Evolutionary conservation across 2,113 vertebrate species (phyloP).

Genomic region (Apodemus speciosus): DNA sequence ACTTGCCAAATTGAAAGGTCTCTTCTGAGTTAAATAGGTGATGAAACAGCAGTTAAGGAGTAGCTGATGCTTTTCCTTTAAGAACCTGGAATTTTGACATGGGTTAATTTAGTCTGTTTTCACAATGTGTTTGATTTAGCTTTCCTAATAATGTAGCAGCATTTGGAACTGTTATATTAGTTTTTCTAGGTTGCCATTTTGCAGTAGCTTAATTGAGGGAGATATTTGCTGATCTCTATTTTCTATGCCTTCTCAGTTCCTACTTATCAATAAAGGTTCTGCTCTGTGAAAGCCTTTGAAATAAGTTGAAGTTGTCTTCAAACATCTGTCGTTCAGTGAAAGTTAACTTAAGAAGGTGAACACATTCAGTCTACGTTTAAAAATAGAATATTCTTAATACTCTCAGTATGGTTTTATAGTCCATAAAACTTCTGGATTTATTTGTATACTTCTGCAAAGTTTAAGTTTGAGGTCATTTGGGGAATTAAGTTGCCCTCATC

Average conservation of each 20-base stretch:
- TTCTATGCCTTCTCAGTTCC: conserved; percentile 13
- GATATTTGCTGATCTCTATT: neutral
- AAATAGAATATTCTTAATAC: neutral
- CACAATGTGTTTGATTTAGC: conserved; percentile 21
- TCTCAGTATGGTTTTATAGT: neutral
- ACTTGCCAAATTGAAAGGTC: neutral
- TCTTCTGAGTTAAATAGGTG: neutral
- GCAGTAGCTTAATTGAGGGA: neutral
- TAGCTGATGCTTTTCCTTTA: neutral
- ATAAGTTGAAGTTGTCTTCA: neutral
- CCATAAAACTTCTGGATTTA: neutral
- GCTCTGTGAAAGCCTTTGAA: neutral
- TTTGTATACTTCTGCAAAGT: neutral
- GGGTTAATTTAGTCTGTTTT: conserved; percentile 24
- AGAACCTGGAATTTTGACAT: neutral
- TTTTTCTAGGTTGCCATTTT: conserved; percentile 37
- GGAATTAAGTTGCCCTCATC: neutral
- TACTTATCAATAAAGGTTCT: neutral
- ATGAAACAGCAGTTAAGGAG: neutral
- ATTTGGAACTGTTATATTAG: conserved; percentile 42
- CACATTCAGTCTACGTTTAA: neutral
- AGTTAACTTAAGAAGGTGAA: conserved; percentile 51
- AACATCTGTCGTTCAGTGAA: conserved; percentile 35
- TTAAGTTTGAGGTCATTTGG: neutral
- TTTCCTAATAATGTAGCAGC: neutral